Base-by-base conservation (phyloP, 2,113 vertebrate species). In the Lota lota region DNA sequence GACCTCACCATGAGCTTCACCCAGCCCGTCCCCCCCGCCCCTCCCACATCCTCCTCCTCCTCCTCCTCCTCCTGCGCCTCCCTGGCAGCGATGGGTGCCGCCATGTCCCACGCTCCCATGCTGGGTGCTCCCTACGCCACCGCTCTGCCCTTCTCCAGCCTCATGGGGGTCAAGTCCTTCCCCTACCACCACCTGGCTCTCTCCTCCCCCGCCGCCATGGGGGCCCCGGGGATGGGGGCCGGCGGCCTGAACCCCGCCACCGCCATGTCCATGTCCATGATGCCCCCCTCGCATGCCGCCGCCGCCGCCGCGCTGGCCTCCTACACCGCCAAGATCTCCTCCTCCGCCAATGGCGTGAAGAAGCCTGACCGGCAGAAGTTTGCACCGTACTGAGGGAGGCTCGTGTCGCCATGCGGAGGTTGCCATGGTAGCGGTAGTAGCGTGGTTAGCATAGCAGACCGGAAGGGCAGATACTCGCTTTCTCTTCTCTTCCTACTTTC, bases 361-460 rank as follows among this genome's bases (percentile, higher is more conserved):
- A 97, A 97, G 86, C 91, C 94, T 0, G 96, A 98, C 78, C 92
- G 96, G 77, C 96, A 98, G 91, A 98, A 98, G 91, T 98, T 98
- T 87, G 94, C 96, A 0, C 96, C 96, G 58, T 97, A 97, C 89
- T 97, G 87, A 95, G 14, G 33, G 17, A 1, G 40, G 28, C 28
- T 12, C 14, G 75, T 75, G 77, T 71, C 70, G 69, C 54, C 65
- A 1, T 60, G 18, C 59, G 22, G 18, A 16, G 1, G 57, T 53
- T 24, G n/a, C 54, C 1, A 63, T 20, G 66, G 33, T 0, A 19
- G 72, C 53, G 33, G 33, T 75, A 77, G 75, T 70, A 69, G 19
- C 11, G 28, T n/a, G 40, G 40, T 40, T 10, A 10, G 6, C 40
- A 10, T 47, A 47, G 8, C 40, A 14, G 40, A 14, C 7, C 40